Base-by-base conservation (phyloP, 2,888 invertebrate genomes). In the Lysandra bellargus region DNA sequence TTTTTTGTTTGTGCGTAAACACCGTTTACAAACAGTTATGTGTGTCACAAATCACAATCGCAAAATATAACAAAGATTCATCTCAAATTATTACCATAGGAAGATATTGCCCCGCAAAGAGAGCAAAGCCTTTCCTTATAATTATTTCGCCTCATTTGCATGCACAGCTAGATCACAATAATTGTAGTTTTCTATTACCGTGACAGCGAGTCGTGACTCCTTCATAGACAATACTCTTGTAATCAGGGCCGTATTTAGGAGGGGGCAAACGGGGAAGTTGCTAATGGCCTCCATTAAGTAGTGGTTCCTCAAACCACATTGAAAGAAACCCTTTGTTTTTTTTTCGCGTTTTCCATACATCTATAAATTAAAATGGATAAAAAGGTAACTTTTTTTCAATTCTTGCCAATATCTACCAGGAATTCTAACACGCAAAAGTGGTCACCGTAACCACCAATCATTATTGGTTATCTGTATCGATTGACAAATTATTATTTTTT, bases 201-300 rank as follows among this genome's bases (percentile, higher is more conserved):
- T 73, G 73, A 76, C 57, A n/a, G 12, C 76, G 49, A 74, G 76
- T 81, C 82, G 82, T 82, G 82, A 83, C 80, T 80, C 80, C 76
- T 60, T 80, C 80, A 81, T 84, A 86, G 84, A 85, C 84, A 84
- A 83, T 80, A 79, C 84, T 80, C 84, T 85, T 85, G 83, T 83
- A 79, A 78, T 57, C 57, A 57, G 57, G 57, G 14, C 57, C 57
- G 57, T 14, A 57, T 57, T 49, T 17, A 57, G 4, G 57, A 17
- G 12, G 17, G 57, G 57, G 4, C 57, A 17, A 4, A 57, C 57
- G 57, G 17, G 57, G 4, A 3, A 57, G 57, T 57, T 57, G 57
- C 57, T 4, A 17, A 14, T 17, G 57, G 4, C 4, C 57, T 57
- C 57, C 4, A 17, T 3, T 49, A 49, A 17, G 4, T 17, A 17